Percentiles rank a stretch among this genome's conserved stretches.
Conservation (phyloP, 2,113 vertebrate species). For the Solenodon paradoxus region DNA sequence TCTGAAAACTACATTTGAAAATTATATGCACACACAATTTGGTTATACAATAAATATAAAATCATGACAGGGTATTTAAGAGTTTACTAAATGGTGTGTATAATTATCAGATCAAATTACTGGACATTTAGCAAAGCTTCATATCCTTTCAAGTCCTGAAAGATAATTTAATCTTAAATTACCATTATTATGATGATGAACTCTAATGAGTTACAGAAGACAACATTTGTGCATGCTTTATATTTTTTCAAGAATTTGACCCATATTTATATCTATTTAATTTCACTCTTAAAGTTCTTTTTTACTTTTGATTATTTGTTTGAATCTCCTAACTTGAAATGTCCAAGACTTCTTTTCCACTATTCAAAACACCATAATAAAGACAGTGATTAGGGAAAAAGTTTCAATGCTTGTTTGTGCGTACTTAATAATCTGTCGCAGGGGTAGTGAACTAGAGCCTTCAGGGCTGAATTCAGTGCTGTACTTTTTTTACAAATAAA, state of each 20-base stretch:
- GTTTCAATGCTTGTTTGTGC: not conserved
- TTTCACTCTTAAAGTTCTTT: not conserved
- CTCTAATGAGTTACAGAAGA: not conserved
- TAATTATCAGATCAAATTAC: constrained; percentile 14
- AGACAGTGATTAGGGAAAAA: not conserved
- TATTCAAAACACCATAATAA: not conserved
- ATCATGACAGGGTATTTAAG: not conserved
- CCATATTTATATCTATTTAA: not conserved
- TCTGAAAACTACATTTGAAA: not conserved
- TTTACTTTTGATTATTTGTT: not conserved
- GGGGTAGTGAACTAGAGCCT: not conserved
- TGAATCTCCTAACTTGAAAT: not conserved
- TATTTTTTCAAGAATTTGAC: not conserved
- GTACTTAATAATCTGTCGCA: not conserved
- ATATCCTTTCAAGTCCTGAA: not conserved
- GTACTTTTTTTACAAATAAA: not conserved
- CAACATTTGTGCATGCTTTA: not conserved
- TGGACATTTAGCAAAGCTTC: not conserved
- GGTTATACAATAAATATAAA: not conserved
- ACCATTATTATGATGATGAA: not conserved
- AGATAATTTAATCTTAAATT: not conserved
- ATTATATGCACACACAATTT: not conserved
- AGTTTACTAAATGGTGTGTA: not conserved
- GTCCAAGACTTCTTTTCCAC: not conserved
- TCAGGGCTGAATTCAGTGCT: not conserved